A percentile compares a stretch with the other conserved stretches of the same genome.
Evolutionary conservation across 2,888 invertebrate species (phyloP).

Genomic region (Amphipyra berbera): DNA sequence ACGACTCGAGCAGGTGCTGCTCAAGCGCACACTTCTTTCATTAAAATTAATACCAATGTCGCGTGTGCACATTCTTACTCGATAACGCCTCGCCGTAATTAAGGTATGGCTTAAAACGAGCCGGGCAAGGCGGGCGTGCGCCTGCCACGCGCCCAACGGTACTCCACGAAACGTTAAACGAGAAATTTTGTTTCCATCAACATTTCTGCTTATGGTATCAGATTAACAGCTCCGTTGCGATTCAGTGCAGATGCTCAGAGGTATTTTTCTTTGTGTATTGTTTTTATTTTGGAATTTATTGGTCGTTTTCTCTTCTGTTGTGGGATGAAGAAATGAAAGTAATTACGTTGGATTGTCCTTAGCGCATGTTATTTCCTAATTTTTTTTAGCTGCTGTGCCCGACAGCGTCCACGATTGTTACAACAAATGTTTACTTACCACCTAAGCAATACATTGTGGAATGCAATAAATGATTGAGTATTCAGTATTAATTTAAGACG

Average conservation of each 20-base stretch:
- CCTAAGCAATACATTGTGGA: too few species aligned
- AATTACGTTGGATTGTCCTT: too few species aligned
- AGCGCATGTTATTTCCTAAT: too few species aligned
- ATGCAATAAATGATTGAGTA: too few species aligned
- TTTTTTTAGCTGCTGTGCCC: too few species aligned
- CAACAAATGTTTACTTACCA: too few species aligned
- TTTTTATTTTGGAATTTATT: background rate
- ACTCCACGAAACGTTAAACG: constrained; percentile 73
- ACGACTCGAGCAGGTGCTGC: constrained; percentile 84
- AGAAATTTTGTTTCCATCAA: constrained; percentile 77
- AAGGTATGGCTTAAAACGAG: constrained; percentile 82
- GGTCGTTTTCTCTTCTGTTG: constrained; percentile 1
- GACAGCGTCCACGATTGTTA: too few species aligned
- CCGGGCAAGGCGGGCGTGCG: constrained; percentile 66
- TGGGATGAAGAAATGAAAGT: too few species aligned
- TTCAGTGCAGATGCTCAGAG: constrained; percentile 30
- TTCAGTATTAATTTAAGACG: too few species aligned
- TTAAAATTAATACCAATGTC: constrained; percentile 90
- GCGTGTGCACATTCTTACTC: constrained; percentile 90
- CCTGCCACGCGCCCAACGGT: constrained; percentile 82
- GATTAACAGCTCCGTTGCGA: constrained; percentile 66
- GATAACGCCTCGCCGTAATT: constrained; percentile 89
- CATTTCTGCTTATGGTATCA: constrained; percentile 79
- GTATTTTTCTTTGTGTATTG: constrained; percentile 16
- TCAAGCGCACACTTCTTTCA: constrained; percentile 88